phyloP scores from a whole-genome alignment of 1,140 invertebrate genomes.

The Bombus picipes region DNA sequence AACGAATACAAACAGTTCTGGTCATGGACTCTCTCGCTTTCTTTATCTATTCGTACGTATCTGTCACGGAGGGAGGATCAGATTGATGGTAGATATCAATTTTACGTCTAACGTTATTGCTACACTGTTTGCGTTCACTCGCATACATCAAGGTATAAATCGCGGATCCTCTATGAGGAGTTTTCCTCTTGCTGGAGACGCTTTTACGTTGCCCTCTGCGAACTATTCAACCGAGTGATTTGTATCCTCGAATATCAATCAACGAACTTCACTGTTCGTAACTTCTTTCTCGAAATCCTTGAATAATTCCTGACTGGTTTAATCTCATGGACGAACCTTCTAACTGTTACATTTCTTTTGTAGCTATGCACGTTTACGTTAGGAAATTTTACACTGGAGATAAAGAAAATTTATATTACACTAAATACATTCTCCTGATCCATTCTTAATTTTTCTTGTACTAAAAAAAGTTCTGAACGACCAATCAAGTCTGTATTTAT shows the following conservation, averaged over 20 bases:
- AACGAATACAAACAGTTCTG: conserved; percentile 33
- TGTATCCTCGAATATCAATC: conserved; percentile 31
- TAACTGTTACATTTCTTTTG: too few species aligned
- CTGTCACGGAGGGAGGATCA: conserved; percentile 35
- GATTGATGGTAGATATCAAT: conserved; percentile 70
- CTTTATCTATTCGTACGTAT: conserved; percentile 18
- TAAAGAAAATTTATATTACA: not conserved
- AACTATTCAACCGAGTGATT: conserved; percentile 44
- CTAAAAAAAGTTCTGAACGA: not conserved
- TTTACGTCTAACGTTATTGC: conserved; percentile 72
- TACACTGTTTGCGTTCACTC: conserved; percentile 69
- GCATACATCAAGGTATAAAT: conserved; percentile 72
- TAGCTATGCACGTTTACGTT: too few species aligned
- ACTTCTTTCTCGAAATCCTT: not conserved
- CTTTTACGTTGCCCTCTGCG: conserved; percentile 31
- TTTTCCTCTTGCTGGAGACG: conserved; percentile 52
- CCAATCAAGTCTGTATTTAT: not conserved
- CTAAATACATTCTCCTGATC: not conserved
- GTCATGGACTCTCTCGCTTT: conserved; percentile 26
- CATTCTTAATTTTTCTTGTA: not conserved
- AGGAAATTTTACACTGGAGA: too few species aligned
- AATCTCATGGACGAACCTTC: too few species aligned
- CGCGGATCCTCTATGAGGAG: conserved; percentile 34
- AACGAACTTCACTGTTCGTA: conserved; percentile 4
- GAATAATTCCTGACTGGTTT: not conserved